phyloP scores from a whole-genome alignment of 2,113 vertebrate genomes.

The Myrmecophaga tridactyla region DNA sequence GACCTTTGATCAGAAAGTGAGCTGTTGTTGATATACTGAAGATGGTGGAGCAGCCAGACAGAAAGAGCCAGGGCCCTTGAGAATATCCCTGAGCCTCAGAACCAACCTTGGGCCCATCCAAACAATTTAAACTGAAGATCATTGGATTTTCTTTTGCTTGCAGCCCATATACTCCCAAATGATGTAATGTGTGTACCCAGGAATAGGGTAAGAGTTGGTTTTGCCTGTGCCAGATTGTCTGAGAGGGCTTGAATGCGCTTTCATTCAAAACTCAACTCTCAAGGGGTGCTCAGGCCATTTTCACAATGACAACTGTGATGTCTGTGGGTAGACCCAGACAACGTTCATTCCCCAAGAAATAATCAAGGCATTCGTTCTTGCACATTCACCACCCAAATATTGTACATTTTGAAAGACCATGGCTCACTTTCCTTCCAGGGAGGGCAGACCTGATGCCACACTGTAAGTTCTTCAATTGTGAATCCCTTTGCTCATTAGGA shows the following conservation, averaged over 20 bases:
- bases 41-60: not conserved
- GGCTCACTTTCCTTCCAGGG: slow-evolving; percentile 64
- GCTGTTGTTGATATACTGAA: not conserved
- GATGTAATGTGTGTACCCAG: not conserved
- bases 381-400: slow-evolving; percentile 59
- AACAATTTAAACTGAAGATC: not conserved
- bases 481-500: slow-evolving; percentile 56
- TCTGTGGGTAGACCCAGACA: not conserved
- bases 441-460: slow-evolving; percentile 59
- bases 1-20: not conserved
- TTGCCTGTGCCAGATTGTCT: not conserved
- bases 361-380: not conserved
- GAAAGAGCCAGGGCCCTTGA: not conserved
- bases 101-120: too few species aligned
- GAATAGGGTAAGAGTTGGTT: not conserved
- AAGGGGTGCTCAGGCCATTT: not conserved
- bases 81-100: not conserved
- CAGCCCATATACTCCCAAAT: not conserved
- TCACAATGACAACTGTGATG: not conserved
- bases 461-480: slow-evolving; percentile 47
- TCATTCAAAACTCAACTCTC: not conserved
- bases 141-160: not conserved
- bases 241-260: not conserved
- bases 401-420: slow-evolving; percentile 72
- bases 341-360: not conserved